Evolutionary conservation across 1,140 invertebrate genomes (phyloP).

Genomic region (Lepidurus apus): DNA sequence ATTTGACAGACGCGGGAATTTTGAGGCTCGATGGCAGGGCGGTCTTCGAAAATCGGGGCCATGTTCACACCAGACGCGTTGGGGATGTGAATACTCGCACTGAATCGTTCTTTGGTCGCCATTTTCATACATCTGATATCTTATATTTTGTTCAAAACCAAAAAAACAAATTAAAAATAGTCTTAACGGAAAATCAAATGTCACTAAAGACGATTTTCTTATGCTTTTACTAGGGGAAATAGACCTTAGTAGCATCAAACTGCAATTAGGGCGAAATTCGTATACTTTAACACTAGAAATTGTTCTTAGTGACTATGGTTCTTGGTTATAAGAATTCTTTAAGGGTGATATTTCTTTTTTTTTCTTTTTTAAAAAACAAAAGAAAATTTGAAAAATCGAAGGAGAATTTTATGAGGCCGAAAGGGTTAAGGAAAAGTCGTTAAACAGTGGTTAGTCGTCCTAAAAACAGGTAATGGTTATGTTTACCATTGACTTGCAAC

Average conservation of each 20-base stretch:
- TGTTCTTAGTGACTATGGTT: too few relatives aligned
- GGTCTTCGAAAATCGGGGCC: constrained; percentile 33
- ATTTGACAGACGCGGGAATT: constrained; percentile 35
- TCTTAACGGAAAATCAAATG: not conserved
- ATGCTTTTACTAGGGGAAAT: too few relatives aligned
- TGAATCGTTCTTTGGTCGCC: constrained; percentile 32
- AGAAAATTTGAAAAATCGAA: not conserved
- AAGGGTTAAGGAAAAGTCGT: not conserved
- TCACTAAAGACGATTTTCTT: not conserved
- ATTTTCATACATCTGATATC: constrained; percentile 35
- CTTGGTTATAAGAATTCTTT: too few relatives aligned
- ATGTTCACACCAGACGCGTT: not conserved
- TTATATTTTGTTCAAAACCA: constrained; percentile 12
- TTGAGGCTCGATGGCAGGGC: constrained; percentile 32
- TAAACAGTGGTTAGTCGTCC: not conserved
- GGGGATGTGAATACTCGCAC: constrained; percentile 30
- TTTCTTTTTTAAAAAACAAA: not conserved
- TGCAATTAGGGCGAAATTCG: too few relatives aligned
- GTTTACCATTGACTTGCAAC: constrained; percentile 9
- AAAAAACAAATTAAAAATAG: not conserved
- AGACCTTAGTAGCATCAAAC: too few relatives aligned
- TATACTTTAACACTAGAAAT: too few relatives aligned
- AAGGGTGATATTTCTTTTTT: too few relatives aligned
- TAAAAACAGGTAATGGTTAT: not conserved
- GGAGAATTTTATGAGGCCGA: not conserved